Evolutionary conservation across 1,140 invertebrate genomes (phyloP).

Genomic region (Sycophaga agraensis): DNA sequence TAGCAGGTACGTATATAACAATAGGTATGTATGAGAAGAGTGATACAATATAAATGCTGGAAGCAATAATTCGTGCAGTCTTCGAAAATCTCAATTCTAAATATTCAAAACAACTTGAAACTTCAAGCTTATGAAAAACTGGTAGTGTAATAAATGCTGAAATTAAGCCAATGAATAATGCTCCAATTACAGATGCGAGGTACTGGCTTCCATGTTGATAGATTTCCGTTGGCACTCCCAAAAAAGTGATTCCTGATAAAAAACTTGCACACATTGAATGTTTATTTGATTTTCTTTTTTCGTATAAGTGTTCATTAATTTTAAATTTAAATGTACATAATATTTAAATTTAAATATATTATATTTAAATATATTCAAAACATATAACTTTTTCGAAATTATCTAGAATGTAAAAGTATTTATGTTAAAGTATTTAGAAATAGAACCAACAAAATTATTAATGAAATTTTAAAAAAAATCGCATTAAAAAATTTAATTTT

Average conservation of each 20-base stretch:
- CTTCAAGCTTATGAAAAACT: conserved; percentile 75
- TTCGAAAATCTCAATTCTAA: conserved; percentile 68
- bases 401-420: too few species aligned
- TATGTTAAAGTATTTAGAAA: too few species aligned
- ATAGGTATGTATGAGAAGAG: conserved; percentile 60
- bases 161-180: conserved; percentile 66
- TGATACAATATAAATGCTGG: conserved; percentile 66
- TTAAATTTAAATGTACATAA: background rate
- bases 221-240: conserved; percentile 78
- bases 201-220: conserved; percentile 74
- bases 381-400: too few species aligned
- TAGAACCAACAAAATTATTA: too few species aligned
- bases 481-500: too few species aligned
- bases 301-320: conserved; percentile 61
- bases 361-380: too few species aligned
- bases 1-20: conserved; percentile 65
- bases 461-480: too few species aligned
- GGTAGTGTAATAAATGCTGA: conserved; percentile 67
- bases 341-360: background rate
- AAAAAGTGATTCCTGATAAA: conserved; percentile 77
- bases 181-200: conserved; percentile 63
- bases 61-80: conserved; percentile 63
- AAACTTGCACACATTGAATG: conserved; percentile 60
- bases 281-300: conserved; percentile 58
- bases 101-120: conserved; percentile 78